These are phyloP conservation scores for Sclerurus mexicanus DNA, from an alignment of 2,113 vertebrate genomes.

Conservation along the genomic window DNA sequence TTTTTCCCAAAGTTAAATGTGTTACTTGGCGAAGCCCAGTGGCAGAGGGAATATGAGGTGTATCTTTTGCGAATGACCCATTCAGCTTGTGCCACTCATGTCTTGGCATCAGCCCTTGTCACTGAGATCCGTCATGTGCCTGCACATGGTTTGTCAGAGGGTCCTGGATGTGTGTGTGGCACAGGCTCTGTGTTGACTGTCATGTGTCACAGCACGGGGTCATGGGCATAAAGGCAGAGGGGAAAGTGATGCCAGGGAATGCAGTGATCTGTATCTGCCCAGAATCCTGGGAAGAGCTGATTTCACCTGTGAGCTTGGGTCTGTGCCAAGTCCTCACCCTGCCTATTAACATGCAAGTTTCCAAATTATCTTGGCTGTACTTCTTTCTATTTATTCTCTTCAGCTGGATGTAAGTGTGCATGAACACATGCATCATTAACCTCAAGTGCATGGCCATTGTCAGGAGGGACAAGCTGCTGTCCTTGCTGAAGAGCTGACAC, in stretches of 20 bases:
- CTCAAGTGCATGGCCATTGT: not conserved
- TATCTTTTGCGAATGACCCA: not conserved
- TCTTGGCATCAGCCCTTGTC: not conserved
- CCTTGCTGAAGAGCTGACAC: not conserved
- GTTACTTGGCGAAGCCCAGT: not conserved
- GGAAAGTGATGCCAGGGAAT: not conserved
- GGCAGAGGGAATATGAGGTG: not conserved
- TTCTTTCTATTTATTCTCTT: not conserved
- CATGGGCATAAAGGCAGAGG: accelerated
- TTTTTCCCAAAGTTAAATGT: not conserved
- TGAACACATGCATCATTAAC: not conserved
- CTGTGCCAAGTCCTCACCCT: not conserved
- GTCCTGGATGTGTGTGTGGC: not conserved
- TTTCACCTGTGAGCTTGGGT: not conserved
- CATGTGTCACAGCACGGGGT: accelerated
- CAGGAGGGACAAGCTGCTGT: not conserved
- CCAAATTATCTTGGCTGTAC: not conserved
- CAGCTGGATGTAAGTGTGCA: not conserved
- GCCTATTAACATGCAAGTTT: not conserved
- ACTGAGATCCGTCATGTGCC: accelerated
- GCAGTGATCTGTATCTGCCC: not conserved
- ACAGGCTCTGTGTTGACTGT: not conserved
- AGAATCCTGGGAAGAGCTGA: accelerated
- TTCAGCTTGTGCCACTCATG: accelerated
- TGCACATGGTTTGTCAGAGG: not conserved